Percentiles rank a stretch among this genome's conserved stretches.
These are phyloP conservation scores for Xestia sexstrigata DNA, from an alignment of 2,888 invertebrate genomes.

Conservation along the genomic window DNA sequence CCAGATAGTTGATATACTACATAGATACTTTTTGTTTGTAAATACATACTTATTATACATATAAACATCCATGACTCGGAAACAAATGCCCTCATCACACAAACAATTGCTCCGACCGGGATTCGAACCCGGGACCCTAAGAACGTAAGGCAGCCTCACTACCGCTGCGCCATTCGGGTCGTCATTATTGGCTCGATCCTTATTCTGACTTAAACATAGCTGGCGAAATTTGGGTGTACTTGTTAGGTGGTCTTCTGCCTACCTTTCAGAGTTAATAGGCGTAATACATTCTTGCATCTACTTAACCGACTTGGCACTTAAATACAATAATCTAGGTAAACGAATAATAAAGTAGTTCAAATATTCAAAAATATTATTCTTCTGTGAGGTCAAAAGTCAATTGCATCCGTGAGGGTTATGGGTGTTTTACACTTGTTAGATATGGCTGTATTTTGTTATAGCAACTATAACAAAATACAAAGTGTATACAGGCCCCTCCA, in stretches of 20 bases:
- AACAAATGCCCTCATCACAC: too few species aligned
- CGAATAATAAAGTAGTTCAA: neutral
- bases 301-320: neutral
- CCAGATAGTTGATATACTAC: too few species aligned
- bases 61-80: too few species aligned
- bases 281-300: neutral
- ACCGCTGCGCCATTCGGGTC: too few species aligned
- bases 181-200: too few species aligned
- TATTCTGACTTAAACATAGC: neutral
- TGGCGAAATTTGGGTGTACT: neutral
- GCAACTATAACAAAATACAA: too few species aligned
- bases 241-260: neutral
- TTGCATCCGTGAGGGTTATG: slow-evolving; percentile 33
- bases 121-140: too few species aligned
- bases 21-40: too few species aligned
- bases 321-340: neutral
- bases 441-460: neutral
- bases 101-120: too few species aligned
- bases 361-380: slow-evolving; percentile 8
- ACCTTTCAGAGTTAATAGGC: neutral
- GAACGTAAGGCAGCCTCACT: too few species aligned
- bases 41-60: too few species aligned
- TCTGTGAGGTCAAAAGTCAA: slow-evolving; percentile 28
- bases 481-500: too few species aligned
- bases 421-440: neutral